phyloP scores from a whole-genome alignment of 2,797 vertebrate genomes.

The Argyrosomus regius region DNA sequence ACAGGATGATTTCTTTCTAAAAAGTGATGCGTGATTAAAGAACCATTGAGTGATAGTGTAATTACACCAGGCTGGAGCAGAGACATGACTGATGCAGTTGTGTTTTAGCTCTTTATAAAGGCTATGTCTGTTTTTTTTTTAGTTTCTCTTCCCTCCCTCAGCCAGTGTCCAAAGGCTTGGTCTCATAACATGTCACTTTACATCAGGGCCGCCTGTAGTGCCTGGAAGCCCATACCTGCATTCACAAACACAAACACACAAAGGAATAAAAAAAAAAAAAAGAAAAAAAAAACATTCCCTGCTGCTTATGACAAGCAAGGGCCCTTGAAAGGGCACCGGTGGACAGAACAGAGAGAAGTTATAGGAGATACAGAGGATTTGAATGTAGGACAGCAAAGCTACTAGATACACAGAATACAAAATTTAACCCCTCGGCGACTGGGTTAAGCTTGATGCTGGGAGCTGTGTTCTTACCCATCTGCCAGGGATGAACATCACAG shows the following conservation, averaged over 20 bases:
- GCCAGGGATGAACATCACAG: conserved; percentile 36
- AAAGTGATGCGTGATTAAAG: conserved; percentile 42
- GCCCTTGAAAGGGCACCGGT: conserved; percentile 52
- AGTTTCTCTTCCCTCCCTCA: conserved; percentile 46
- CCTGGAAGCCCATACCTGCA: conserved; percentile 71
- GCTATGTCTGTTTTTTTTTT: conserved; percentile 54
- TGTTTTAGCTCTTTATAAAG: conserved; percentile 50
- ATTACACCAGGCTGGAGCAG: conserved; percentile 21
- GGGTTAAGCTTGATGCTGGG: conserved; percentile 44
- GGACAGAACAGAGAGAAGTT: conserved; percentile 11
- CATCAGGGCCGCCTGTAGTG: conserved; percentile 60
- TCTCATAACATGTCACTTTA: conserved; percentile 75
- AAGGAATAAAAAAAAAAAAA: neutral
- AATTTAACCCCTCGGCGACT: conserved; percentile 44
- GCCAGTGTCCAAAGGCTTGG: conserved; percentile 69
- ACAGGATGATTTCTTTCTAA: conserved; percentile 10
- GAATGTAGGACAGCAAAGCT: conserved; percentile 22
- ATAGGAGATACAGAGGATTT: conserved; percentile 26
- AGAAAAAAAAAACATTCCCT: neutral
- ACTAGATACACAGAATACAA: conserved; percentile 9
- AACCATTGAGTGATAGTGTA: conserved; percentile 43
- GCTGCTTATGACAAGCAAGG: conserved; percentile 47
- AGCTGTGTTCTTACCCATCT: conserved; percentile 46
- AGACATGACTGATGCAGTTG: conserved; percentile 37
- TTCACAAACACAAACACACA: conserved; percentile 53